A percentile compares a stretch with the other conserved stretches of the same genome.
These are phyloP conservation scores for Caracal caracal DNA, from an alignment of 2,113 vertebrate genomes.

Conservation along the genomic window DNA sequence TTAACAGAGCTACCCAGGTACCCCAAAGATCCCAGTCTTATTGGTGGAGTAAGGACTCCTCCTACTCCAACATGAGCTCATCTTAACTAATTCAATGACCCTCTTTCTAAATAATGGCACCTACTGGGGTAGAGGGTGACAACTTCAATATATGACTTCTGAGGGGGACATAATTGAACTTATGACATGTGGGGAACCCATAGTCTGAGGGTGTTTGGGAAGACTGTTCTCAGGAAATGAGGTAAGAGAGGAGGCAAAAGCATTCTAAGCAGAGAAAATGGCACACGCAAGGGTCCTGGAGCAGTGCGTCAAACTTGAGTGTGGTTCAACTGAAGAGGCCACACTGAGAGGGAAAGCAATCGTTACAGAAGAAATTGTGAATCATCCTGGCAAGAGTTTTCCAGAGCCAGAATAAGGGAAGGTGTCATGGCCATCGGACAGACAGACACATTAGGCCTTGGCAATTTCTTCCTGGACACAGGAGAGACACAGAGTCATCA, in stretches of 20 bases:
- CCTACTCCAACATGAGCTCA: not conserved
- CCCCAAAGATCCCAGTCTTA: not conserved
- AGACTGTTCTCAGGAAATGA: not conserved
- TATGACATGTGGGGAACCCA: not conserved
- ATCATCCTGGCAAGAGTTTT: not conserved
- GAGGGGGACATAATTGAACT: not conserved
- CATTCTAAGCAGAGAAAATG: no score
- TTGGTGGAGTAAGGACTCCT: not conserved
- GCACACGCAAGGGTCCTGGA: not conserved
- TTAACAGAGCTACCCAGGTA: no score
- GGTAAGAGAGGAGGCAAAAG: not conserved
- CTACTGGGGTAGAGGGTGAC: not conserved
- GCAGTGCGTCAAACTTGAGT: not conserved
- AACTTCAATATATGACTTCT: not conserved
- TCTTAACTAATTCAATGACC: not conserved
- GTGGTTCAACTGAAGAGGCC: not conserved
- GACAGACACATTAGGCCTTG: not conserved
- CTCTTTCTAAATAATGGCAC: not conserved
- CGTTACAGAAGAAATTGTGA: not conserved
- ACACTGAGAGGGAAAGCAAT: not conserved
- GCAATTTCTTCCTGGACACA: not conserved
- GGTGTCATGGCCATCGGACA: not conserved
- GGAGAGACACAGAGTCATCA: no score
- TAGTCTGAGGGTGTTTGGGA: not conserved
- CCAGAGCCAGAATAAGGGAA: not conserved